Evolutionary conservation across 2,113 vertebrate genomes (phyloP).

Genomic region (Ciconia stormi): DNA sequence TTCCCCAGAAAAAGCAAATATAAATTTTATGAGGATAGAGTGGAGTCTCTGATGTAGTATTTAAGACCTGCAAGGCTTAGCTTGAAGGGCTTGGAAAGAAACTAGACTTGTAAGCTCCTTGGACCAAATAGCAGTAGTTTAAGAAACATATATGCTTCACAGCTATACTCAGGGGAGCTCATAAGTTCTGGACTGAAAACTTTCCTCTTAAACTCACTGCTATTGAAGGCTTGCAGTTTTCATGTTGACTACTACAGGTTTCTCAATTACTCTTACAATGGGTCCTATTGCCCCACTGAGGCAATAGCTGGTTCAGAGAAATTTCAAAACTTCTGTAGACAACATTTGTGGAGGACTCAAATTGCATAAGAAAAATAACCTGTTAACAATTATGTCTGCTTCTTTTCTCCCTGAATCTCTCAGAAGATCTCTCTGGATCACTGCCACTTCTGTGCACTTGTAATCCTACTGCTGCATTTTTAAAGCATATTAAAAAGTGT

Average conservation of each 20-base stretch:
- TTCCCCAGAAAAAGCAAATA: neutral
- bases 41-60: neutral
- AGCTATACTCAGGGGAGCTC: neutral
- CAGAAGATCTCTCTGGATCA: neutral
- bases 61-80: neutral
- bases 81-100: neutral
- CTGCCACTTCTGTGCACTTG: neutral
- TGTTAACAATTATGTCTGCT: neutral
- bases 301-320: neutral
- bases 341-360: neutral
- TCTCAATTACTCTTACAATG: neutral
- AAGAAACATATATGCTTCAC: neutral
- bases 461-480: neutral
- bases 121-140: neutral
- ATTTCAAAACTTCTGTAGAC: neutral
- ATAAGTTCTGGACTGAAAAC: neutral
- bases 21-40: neutral
- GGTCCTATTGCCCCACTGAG: neutral
- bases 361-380: neutral
- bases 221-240: neutral
- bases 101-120: neutral
- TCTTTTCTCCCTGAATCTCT: neutral
- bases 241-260: neutral
- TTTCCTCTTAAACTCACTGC: neutral
- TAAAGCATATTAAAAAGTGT: neutral